phyloP scores from a whole-genome alignment of 2,888 invertebrate genomes.

The Leucophora obtusa region DNA sequence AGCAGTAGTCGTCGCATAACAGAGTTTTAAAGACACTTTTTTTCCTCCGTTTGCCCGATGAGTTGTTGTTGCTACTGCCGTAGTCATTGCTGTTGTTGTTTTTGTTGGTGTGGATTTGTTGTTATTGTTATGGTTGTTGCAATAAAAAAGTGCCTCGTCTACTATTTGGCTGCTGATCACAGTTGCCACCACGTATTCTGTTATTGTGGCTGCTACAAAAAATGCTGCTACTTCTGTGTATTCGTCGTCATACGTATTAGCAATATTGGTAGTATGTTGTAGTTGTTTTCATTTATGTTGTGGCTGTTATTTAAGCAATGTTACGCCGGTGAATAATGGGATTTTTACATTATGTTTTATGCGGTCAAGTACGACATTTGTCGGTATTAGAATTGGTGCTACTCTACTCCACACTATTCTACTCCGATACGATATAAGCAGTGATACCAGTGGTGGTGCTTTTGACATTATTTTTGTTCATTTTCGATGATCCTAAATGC shows the following conservation, averaged over 20 bases:
- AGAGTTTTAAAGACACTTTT: conserved; percentile 54
- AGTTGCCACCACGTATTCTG: conserved; percentile 46
- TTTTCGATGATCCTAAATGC: no score
- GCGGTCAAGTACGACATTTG: conserved; percentile 69
- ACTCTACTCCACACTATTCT: conserved; percentile 39
- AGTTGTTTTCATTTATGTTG: conserved; percentile 59
- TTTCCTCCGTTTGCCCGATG: not conserved
- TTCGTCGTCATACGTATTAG: conserved; percentile 9
- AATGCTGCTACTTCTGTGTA: conserved; percentile 41
- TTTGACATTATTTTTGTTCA: no score
- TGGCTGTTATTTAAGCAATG: conserved; percentile 67
- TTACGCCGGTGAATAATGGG: conserved; percentile 65
- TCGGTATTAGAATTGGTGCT: conserved; percentile 62
- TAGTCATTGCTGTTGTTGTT: conserved; percentile 57
- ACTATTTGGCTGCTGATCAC: conserved; percentile 63
- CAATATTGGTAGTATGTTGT: conserved; percentile 34
- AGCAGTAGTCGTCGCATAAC: conserved; percentile 55
- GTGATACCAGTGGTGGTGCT: no score
- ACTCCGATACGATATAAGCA: no score
- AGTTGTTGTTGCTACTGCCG: conserved; percentile 70
- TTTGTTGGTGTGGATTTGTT: conserved; percentile 61
- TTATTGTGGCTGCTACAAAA: conserved; percentile 29
- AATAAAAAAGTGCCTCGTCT: conserved; percentile 63
- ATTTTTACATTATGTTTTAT: conserved; percentile 73
- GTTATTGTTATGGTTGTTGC: conserved; percentile 62